Percentiles rank a stretch among this genome's conserved stretches.
These are phyloP conservation scores for Nannoperca obscura DNA, from an alignment of 2,797 vertebrate species.

Conservation along the genomic window DNA sequence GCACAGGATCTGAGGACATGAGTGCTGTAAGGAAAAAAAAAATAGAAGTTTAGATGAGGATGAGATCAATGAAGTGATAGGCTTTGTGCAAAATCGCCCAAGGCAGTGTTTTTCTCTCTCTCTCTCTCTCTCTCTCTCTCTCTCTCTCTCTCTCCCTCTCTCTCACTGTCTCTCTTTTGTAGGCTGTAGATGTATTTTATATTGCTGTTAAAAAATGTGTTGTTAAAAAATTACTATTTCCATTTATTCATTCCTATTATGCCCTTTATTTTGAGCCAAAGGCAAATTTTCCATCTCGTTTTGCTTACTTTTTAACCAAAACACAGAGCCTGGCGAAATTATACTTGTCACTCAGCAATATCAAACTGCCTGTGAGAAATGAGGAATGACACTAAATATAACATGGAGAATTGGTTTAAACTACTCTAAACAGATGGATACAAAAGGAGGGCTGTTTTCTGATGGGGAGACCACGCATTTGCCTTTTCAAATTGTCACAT, in stretches of 20 bases:
- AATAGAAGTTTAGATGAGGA: constrained; percentile 10
- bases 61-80: constrained; percentile 30
- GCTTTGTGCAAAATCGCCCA: constrained; percentile 16
- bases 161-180: constrained; percentile 21
- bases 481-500: constrained; percentile 82
- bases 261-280: constrained; percentile 19
- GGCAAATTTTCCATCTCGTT: constrained; percentile 14
- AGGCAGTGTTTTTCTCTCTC: constrained; percentile 36
- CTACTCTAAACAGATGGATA: constrained; percentile 78
- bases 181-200: constrained; percentile 4
- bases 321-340: constrained; percentile 47
- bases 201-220: constrained; percentile 11
- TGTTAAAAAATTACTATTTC: constrained; percentile 2
- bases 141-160: not conserved
- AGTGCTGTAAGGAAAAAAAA: constrained; percentile 17
- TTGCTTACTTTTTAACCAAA: constrained; percentile 44
- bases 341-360: constrained; percentile 47
- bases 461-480: constrained; percentile 62
- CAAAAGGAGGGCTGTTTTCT: constrained; percentile 68
- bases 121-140: too few species aligned
- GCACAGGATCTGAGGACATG: constrained; percentile 16
- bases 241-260: constrained; percentile 8
- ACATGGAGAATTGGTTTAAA: constrained; percentile 65
- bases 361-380: constrained; percentile 55
- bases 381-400: constrained; percentile 69